Conservation (phyloP, 2,113 vertebrate species). For the Ceyx melanurus region DNA sequence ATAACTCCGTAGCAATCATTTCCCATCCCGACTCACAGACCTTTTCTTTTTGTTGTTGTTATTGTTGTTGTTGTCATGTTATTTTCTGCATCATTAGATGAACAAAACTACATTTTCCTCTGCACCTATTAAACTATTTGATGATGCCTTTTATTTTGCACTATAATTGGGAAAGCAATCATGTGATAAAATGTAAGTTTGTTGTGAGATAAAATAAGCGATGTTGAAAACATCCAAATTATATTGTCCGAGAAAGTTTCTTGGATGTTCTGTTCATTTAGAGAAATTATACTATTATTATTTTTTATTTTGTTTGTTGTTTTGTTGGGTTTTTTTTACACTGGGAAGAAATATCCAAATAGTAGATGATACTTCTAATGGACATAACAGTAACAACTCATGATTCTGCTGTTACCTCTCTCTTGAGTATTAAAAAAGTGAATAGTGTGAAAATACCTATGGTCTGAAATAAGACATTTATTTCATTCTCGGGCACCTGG, state of each 20-base stretch:
- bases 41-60: slow-evolving; percentile 25
- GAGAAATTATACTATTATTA: background rate
- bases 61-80: slow-evolving; percentile 35
- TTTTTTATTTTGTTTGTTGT: background rate
- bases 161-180: slow-evolving; percentile 77
- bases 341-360: background rate
- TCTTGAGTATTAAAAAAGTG: background rate
- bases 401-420: background rate
- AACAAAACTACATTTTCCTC: slow-evolving; percentile 75
- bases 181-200: slow-evolving; percentile 75
- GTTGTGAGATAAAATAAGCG: slow-evolving; percentile 64
- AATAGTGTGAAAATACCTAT: background rate
- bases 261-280: slow-evolving; percentile 26
- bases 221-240: slow-evolving; percentile 65
- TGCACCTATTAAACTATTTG: slow-evolving; percentile 78
- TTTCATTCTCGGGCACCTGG: background rate
- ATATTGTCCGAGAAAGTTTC: slow-evolving; percentile 54
- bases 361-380: background rate
- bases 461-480: background rate
- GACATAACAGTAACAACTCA: accelerated
- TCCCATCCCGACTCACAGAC: background rate
- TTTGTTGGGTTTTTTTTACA: background rate
- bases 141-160: slow-evolving; percentile 78
- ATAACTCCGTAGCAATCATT: slow-evolving; percentile 35
- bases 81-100: slow-evolving; percentile 81